Evolutionary conservation across 2,113 vertebrate genomes (phyloP).

Genomic region (Stigmatopora nigra): DNA sequence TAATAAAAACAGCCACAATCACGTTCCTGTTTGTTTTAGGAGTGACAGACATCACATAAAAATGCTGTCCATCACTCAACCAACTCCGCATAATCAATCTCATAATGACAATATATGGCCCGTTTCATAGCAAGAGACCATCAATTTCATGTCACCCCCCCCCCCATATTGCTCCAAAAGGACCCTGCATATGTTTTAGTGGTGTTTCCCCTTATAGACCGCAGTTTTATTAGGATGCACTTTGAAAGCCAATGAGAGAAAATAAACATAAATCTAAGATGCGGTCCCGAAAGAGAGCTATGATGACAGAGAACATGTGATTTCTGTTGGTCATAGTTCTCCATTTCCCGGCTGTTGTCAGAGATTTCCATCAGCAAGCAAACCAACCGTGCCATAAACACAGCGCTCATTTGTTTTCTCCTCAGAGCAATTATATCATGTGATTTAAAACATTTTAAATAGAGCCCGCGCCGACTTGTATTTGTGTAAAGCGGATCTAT

Average conservation of each 20-base stretch:
- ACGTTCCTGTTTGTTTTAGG: slow-evolving; percentile 32
- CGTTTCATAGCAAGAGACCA: slow-evolving; percentile 19
- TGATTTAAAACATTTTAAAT: slow-evolving; percentile 75
- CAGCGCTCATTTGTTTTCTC: slow-evolving; percentile 72
- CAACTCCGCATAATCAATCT: slow-evolving; percentile 47
- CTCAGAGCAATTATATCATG: slow-evolving; percentile 68
- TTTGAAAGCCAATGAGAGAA: slow-evolving; percentile 41
- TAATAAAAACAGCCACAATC: slow-evolving; percentile 28
- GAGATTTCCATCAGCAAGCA: slow-evolving; percentile 65
- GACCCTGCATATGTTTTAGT: not conserved
- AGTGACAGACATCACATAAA: slow-evolving; percentile 10
- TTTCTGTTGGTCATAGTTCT: slow-evolving; percentile 68
- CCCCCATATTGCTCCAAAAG: not conserved
- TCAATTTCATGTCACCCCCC: not conserved
- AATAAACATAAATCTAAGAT: slow-evolving; percentile 50
- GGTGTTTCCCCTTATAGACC: slow-evolving; percentile 2
- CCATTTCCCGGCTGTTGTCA: slow-evolving; percentile 67
- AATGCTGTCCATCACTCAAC: slow-evolving; percentile 14
- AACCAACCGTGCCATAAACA: slow-evolving; percentile 70
- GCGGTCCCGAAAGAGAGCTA: slow-evolving; percentile 45
- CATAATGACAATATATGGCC: slow-evolving; percentile 44
- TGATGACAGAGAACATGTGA: slow-evolving; percentile 67
- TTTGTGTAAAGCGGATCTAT: slow-evolving; percentile 76
- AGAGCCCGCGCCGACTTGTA: slow-evolving; percentile 65
- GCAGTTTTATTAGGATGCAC: slow-evolving; percentile 27